A percentile compares a stretch with the other conserved stretches of the same genome.
phyloP scores from a whole-genome alignment of 1,140 invertebrate species.

The Pseudomyrmex flavicornis region DNA sequence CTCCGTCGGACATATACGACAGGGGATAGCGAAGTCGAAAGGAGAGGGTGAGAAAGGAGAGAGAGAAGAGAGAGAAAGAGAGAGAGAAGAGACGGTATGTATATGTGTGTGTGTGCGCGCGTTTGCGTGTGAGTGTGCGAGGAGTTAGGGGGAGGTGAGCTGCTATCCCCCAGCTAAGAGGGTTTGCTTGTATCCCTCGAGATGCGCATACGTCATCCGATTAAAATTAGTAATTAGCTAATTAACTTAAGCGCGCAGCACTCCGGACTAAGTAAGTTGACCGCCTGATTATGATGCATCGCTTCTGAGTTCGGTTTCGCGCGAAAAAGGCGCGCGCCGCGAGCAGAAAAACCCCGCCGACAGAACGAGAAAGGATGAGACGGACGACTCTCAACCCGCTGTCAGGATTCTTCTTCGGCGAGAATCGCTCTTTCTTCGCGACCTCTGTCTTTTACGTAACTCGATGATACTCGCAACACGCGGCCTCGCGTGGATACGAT shows the following conservation, averaged over 20 bases:
- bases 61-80: neutral
- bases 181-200: constrained; percentile 86
- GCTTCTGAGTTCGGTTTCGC: constrained; percentile 76
- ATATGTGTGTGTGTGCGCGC: neutral
- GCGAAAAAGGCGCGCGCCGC: constrained; percentile 38
- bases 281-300: constrained; percentile 85
- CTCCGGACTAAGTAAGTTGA: constrained; percentile 83
- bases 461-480: neutral
- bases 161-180: constrained; percentile 81
- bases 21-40: constrained; percentile 48
- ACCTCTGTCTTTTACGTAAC: constrained; percentile 50
- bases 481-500: neutral
- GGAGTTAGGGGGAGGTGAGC: constrained; percentile 63
- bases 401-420: neutral
- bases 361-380: constrained; percentile 64
- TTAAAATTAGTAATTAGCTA: constrained; percentile 86
- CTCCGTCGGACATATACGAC: constrained; percentile 63
- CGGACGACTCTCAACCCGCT: constrained; percentile 23
- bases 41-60: constrained; percentile 16
- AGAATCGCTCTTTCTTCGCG: constrained; percentile 38
- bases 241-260: constrained; percentile 84
- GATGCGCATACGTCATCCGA: constrained; percentile 86
- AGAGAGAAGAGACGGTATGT: constrained; percentile 3
- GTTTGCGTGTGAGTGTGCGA: constrained; percentile 31
- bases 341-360: constrained; percentile 33